These are phyloP conservation scores for Thaumatotibia leucotreta DNA, from an alignment of 1,140 invertebrate genomes.

Conservation along the genomic window DNA sequence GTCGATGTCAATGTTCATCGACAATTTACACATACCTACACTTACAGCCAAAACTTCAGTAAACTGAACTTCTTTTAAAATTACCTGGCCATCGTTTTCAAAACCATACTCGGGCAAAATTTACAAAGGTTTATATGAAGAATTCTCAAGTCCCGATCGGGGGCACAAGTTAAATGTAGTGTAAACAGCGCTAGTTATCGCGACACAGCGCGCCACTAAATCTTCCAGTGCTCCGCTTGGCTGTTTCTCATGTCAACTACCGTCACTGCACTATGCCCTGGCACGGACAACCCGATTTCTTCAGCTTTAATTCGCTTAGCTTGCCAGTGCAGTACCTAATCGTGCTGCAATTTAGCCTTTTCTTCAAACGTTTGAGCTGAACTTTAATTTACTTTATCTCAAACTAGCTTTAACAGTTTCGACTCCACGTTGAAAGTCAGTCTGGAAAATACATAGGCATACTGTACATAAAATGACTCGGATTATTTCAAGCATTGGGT, in stretches of 20 bases:
- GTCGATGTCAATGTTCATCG: no score
- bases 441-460: no score
- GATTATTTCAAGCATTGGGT: no score
- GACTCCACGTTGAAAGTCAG: no score
- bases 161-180: slow-evolving; percentile 70
- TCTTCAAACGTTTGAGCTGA: background rate
- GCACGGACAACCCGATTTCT: slow-evolving; percentile 14
- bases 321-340: slow-evolving; percentile 23
- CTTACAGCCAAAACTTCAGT: background rate
- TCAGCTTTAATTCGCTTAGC: slow-evolving; percentile 12
- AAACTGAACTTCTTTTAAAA: background rate
- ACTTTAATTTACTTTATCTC: background rate
- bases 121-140: background rate
- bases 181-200: slow-evolving; percentile 69
- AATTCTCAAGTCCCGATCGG: slow-evolving; percentile 15
- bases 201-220: slow-evolving; percentile 50
- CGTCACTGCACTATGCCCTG: slow-evolving; percentile 18
- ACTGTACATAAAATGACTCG: no score
- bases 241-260: slow-evolving; percentile 56
- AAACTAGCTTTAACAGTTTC: background rate
- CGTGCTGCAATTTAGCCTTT: slow-evolving; percentile 18
- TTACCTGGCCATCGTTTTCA: background rate
- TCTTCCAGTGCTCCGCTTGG: slow-evolving; percentile 33
- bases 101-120: background rate
- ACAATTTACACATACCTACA: no score